These are phyloP conservation scores for Athetis lepigone DNA, from an alignment of 2,888 invertebrate species.

Conservation along the genomic window DNA sequence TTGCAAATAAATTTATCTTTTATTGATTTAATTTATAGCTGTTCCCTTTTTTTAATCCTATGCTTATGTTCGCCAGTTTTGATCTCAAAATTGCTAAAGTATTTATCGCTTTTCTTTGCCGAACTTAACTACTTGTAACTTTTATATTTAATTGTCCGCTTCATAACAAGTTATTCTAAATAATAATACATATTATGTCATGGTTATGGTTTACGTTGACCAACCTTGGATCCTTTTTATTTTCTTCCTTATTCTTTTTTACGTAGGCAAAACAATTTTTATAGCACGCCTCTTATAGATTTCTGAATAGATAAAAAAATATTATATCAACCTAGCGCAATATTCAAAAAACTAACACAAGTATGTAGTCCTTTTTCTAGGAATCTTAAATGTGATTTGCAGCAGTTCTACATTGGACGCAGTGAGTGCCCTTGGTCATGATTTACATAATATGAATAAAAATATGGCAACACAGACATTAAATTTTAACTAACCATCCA, in stretches of 20 bases:
- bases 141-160: no score
- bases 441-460: conserved; percentile 45
- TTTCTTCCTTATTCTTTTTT: not conserved
- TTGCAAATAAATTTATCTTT: no score
- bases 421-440: conserved; percentile 38
- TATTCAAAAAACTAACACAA: not conserved
- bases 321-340: not conserved
- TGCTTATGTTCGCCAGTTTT: no score
- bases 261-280: not conserved
- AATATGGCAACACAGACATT: conserved; percentile 29
- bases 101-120: no score
- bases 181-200: not conserved
- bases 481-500: conserved; percentile 27
- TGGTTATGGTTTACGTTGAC: not conserved
- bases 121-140: no score
- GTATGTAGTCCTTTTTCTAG: not conserved
- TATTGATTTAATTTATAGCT: no score
- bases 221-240: not conserved
- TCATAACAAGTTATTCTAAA: not conserved
- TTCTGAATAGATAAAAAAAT: not conserved
- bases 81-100: no score
- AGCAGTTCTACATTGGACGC: conserved; percentile 4
- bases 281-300: not conserved
- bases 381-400: not conserved
- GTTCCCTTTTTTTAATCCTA: no score